These are phyloP conservation scores for Peromyscus polionotus DNA, from an alignment of 2,113 vertebrate species.

Conservation along the genomic window DNA sequence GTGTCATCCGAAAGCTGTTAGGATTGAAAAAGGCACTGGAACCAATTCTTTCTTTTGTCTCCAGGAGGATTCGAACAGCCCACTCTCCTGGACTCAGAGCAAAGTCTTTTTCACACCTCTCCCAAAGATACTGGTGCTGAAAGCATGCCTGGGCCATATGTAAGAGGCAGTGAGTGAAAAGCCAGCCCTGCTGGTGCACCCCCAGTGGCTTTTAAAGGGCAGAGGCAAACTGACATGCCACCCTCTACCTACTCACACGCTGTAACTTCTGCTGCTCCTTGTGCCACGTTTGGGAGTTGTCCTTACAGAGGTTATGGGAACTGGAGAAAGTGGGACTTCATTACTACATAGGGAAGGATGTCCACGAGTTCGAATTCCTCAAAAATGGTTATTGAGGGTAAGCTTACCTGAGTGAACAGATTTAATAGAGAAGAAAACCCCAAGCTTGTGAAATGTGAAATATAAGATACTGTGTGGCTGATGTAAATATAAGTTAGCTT, in stretches of 20 bases:
- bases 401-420: not conserved
- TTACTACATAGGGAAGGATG: not conserved
- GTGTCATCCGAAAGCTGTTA: conserved; percentile 84
- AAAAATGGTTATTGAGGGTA: conserved; percentile 6
- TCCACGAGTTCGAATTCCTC: not conserved
- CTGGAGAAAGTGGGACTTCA: not conserved
- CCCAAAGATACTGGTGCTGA: conserved; percentile 72
- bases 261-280: not conserved
- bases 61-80: conserved; percentile 81
- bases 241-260: not conserved
- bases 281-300: not conserved
- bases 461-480: not conserved
- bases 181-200: conserved; percentile 36
- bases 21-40: conserved; percentile 83
- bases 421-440: conserved; percentile 38
- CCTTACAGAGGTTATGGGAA: not conserved
- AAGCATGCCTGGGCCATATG: conserved; percentile 77
- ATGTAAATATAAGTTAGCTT: not conserved
- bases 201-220: conserved; percentile 74
- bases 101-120: conserved; percentile 83
- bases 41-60: conserved; percentile 83
- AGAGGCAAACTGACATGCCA: conserved; percentile 51
- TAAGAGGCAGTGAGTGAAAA: conserved; percentile 61
- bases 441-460: conserved; percentile 36
- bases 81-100: conserved; percentile 82